Percentiles rank a stretch among this genome's conserved stretches.
Evolutionary conservation across 1,140 invertebrate genomes (phyloP).

Genomic region (Hermetia illucens): DNA sequence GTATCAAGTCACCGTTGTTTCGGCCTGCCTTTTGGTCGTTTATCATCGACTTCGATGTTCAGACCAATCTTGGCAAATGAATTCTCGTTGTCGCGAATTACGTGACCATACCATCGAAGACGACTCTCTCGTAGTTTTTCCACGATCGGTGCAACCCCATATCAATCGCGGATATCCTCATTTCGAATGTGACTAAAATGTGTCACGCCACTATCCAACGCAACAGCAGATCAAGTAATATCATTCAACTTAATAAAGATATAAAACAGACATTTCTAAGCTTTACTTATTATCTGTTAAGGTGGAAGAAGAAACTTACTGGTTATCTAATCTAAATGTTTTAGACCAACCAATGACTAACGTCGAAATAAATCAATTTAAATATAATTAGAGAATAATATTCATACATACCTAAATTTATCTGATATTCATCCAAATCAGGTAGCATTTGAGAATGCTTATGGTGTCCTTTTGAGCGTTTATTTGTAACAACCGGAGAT

Average conservation of each 20-base stretch:
- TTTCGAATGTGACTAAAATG: too few relatives aligned
- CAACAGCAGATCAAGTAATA: neutral
- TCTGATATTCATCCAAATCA: conserved; percentile 28
- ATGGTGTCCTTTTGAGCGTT: conserved; percentile 38
- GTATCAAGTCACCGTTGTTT: too few relatives aligned
- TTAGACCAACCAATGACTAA: neutral
- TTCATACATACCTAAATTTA: conserved; percentile 8
- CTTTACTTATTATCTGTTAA: neutral
- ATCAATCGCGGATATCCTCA: too few relatives aligned
- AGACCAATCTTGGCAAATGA: too few relatives aligned
- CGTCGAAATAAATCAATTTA: neutral
- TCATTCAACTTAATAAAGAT: neutral
- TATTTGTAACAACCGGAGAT: conserved; percentile 22
- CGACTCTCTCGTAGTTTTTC: too few relatives aligned
- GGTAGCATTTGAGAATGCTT: conserved; percentile 31
- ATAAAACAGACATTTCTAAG: neutral
- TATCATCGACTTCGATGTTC: too few relatives aligned
- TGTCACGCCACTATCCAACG: too few relatives aligned
- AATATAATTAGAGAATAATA: neutral
- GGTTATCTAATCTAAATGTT: too few relatives aligned
- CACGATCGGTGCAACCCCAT: too few relatives aligned
- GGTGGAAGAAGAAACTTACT: neutral
- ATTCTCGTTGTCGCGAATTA: too few relatives aligned
- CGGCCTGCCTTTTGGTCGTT: too few relatives aligned
- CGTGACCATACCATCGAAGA: too few relatives aligned